phyloP scores from a whole-genome alignment of 92 coral and sea anemone species.

The Phenganax marumi region DNA sequence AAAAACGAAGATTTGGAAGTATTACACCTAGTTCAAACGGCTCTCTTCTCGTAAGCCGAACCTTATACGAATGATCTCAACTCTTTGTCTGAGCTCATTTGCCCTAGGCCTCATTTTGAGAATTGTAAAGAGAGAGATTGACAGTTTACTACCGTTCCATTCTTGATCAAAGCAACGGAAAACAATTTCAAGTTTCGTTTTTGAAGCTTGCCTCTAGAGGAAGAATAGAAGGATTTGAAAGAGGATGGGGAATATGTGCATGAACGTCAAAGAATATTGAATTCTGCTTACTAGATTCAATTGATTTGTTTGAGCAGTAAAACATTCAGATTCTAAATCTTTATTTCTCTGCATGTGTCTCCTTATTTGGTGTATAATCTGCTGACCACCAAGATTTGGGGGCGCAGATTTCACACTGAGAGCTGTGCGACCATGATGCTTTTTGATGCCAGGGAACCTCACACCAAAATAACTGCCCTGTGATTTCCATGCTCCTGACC shows the following conservation, averaged over 20 bases:
- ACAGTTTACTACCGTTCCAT: constrained; percentile 74
- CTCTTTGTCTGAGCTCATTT: no score
- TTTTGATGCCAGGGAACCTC: constrained; percentile 81
- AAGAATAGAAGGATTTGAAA: neutral
- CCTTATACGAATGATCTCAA: no score
- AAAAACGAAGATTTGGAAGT: no score
- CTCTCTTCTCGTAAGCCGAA: no score
- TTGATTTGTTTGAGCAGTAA: no score
- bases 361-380: constrained; percentile 71
- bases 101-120: no score
- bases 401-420: constrained; percentile 81
- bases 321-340: neutral
- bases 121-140: neutral
- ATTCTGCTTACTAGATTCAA: neutral
- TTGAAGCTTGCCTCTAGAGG: constrained; percentile 14
- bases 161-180: constrained; percentile 81
- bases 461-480: constrained; percentile 84
- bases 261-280: neutral
- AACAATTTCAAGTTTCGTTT: constrained; percentile 41
- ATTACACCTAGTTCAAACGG: no score
- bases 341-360: constrained; percentile 96
- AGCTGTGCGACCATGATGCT: constrained; percentile 49
- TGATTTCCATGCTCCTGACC: constrained; percentile 85
- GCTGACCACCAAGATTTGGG: constrained; percentile 65
- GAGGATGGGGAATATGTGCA: neutral